phyloP scores from a whole-genome alignment of 2,888 invertebrate genomes.

The Plutella xylostella region DNA sequence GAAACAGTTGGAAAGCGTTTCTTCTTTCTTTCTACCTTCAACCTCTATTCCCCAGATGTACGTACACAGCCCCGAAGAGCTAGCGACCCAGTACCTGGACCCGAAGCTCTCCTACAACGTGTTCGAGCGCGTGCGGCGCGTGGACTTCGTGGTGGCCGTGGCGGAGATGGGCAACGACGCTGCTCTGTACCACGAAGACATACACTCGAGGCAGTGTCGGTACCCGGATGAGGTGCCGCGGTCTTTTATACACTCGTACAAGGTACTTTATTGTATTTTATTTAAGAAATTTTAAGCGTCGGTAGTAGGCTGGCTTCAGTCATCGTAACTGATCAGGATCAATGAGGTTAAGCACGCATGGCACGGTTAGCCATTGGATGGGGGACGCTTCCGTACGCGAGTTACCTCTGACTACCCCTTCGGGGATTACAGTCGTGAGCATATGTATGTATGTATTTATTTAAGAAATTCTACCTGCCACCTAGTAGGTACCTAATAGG shows the following conservation, averaged over 20 bases:
- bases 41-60: conserved; percentile 28
- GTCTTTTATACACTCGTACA: conserved; percentile 29
- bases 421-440: too few species aligned
- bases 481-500: too few species aligned
- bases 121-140: conserved; percentile 20
- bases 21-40: not conserved
- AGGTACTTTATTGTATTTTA: conserved; percentile 32
- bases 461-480: too few species aligned
- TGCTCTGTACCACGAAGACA: conserved; percentile 37
- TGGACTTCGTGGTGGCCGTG: conserved; percentile 34
- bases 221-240: conserved; percentile 63
- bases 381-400: too few species aligned
- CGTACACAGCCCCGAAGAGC: conserved; percentile 42
- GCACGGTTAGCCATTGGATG: too few species aligned
- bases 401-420: too few species aligned
- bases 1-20: too few species aligned
- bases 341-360: too few species aligned
- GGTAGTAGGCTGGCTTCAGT: too few species aligned
- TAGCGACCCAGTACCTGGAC: conserved; percentile 36
- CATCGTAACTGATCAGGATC: too few species aligned
- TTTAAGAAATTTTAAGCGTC: too few species aligned
- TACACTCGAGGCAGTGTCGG: conserved; percentile 66
- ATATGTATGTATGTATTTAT: too few species aligned
- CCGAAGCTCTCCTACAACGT: conserved; percentile 24
- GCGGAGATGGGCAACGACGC: conserved; percentile 52